Evolutionary conservation across 30 jellyfish, hydroid and myxozoan species (phyloP).

Genomic region (Nemopilema nomurai): DNA sequence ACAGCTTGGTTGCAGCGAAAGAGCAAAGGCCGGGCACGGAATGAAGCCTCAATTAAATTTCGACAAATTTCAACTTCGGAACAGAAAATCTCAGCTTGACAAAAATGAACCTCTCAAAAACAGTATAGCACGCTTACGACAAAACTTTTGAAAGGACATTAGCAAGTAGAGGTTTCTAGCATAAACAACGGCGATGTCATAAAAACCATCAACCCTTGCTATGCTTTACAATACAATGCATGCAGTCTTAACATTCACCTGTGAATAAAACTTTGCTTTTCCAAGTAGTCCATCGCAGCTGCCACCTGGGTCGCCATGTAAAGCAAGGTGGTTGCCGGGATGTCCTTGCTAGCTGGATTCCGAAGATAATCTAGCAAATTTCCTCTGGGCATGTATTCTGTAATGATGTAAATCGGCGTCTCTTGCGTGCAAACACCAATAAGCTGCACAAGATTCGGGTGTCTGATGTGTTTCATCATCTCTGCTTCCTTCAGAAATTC

Average conservation of each 20-base stretch:
- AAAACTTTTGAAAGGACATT: too few species aligned
- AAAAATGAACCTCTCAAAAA: too few species aligned
- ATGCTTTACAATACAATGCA: too few species aligned
- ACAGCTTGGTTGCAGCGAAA: too few species aligned
- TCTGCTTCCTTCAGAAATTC: constrained; percentile 95
- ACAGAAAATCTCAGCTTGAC: too few species aligned
- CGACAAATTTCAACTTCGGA: too few species aligned
- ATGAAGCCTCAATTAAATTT: too few species aligned
- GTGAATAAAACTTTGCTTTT: constrained; percentile 72
- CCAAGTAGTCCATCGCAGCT: constrained; percentile 94
- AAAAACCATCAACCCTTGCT: too few species aligned
- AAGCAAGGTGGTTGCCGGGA: constrained; percentile 96
- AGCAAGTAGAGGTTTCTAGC: too few species aligned
- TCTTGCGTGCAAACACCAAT: constrained; percentile 98
- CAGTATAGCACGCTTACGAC: too few species aligned
- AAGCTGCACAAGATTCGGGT: constrained; percentile 83
- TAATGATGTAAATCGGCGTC: constrained; percentile 87
- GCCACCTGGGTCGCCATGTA: constrained; percentile 99
- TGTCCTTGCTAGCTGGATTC: constrained; percentile 82
- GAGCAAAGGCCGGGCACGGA: too few species aligned
- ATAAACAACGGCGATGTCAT: too few species aligned
- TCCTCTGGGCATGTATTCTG: constrained; percentile 97
- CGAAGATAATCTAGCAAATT: constrained; percentile 88
- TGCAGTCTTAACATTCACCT: constrained; percentile 74
- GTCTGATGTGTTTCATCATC: constrained; percentile 88